These are phyloP conservation scores for Silvanus unidentatus DNA, from an alignment of 2,888 invertebrate genomes.

Conservation along the genomic window DNA sequence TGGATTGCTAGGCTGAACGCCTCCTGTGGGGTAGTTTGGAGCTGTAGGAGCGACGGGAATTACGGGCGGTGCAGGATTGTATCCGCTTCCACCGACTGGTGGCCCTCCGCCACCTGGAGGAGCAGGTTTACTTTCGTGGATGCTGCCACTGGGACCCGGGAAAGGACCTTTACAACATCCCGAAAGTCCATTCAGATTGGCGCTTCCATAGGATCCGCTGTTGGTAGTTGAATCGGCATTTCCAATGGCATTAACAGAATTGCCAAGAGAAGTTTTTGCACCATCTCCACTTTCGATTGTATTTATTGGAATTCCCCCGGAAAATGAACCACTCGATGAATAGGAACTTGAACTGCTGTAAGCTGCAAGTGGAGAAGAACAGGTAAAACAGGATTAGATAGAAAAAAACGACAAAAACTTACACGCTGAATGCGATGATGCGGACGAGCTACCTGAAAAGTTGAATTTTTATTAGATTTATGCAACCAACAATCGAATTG, in stretches of 20 bases:
- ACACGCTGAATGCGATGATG: slow-evolving; percentile 14
- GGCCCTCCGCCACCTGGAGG: slow-evolving; percentile 1
- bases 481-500: too few relatives aligned
- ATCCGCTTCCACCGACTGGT: neutral
- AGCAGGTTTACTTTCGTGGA: slow-evolving; percentile 24
- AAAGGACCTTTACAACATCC: slow-evolving; percentile 14
- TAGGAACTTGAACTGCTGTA: slow-evolving; percentile 10
- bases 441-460: slow-evolving; percentile 11
- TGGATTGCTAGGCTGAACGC: too few relatives aligned
- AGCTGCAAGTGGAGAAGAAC: too few relatives aligned
- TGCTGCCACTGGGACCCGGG: slow-evolving; percentile 26
- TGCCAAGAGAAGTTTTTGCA: neutral
- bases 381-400: too few relatives aligned
- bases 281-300: neutral
- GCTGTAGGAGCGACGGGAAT: neutral
- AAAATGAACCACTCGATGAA: slow-evolving; percentile 7
- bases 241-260: neutral
- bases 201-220: neutral
- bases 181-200: neutral
- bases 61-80: neutral
- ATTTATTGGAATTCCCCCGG: slow-evolving; percentile 2
- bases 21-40: too few relatives aligned
- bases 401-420: too few relatives aligned
- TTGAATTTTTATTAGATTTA: too few relatives aligned
- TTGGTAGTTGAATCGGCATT: neutral